Conservation (phyloP, 2,797 vertebrate species). For the Sebastolobus alascanus region DNA sequence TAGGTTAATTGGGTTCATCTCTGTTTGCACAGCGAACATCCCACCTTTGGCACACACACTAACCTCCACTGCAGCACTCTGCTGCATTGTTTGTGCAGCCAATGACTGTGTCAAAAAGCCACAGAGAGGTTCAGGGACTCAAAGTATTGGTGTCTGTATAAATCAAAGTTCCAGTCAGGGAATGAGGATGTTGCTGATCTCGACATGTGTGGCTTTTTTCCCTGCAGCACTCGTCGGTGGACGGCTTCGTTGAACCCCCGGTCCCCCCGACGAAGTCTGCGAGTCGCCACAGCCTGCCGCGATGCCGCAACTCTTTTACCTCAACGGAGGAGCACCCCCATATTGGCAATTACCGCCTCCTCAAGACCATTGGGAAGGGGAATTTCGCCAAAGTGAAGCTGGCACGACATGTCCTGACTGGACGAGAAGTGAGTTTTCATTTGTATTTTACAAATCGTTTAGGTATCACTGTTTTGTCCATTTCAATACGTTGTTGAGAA, state of each 20-base stretch:
- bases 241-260: constrained; percentile 90
- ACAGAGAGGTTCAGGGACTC: neutral
- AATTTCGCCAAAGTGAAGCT: constrained; percentile 98
- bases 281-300: constrained; percentile 92
- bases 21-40: constrained; percentile 47
- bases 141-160: neutral
- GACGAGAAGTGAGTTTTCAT: constrained; percentile 90
- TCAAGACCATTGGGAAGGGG: constrained; percentile 97
- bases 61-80: constrained; percentile 55
- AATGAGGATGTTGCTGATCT: constrained; percentile 48
- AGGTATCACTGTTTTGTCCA: neutral
- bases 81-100: constrained; percentile 49
- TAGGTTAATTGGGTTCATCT: constrained; percentile 35
- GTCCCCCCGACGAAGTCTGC: constrained; percentile 91
- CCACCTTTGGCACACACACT: constrained; percentile 40
- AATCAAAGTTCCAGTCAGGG: constrained; percentile 1
- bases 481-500: neutral
- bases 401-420: constrained; percentile 94
- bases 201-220: neutral
- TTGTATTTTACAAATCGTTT: neutral
- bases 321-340: constrained; percentile 95
- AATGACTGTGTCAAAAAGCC: constrained; percentile 21
- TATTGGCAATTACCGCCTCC: constrained; percentile 94
- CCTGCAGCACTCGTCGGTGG: constrained; percentile 91
- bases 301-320: constrained; percentile 93